Percentiles rank a stretch among this genome's conserved stretches.
Evolutionary conservation across 2,888 invertebrate genomes (phyloP).

Genomic region (Thyatira batis): DNA sequence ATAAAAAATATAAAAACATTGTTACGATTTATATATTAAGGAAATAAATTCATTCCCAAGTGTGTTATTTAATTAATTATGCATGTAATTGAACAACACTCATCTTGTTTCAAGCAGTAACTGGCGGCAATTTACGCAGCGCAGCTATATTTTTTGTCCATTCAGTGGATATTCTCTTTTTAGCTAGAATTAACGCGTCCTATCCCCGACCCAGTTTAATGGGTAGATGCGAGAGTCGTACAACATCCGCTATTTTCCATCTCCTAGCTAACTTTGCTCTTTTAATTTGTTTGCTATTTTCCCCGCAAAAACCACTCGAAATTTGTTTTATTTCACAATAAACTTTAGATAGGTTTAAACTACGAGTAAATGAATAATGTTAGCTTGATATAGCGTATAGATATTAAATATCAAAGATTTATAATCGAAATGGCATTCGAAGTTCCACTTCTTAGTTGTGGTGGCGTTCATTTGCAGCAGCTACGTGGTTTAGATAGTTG

Average conservation of each 20-base stretch:
- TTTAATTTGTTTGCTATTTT: slow-evolving; percentile 27
- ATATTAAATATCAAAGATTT: neutral
- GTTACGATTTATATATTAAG: neutral
- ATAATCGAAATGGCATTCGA: neutral
- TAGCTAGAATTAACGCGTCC: slow-evolving; percentile 51
- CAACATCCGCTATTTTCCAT: slow-evolving; percentile 64
- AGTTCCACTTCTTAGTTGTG: neutral
- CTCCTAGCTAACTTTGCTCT: slow-evolving; percentile 49
- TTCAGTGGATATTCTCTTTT: slow-evolving; percentile 54
- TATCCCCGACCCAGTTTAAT: slow-evolving; percentile 56
- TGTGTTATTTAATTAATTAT: neutral
- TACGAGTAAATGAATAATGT: no score
- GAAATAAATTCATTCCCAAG: neutral
- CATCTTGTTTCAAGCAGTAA: slow-evolving; percentile 41
- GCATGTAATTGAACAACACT: slow-evolving; percentile 31
- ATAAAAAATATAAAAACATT: neutral
- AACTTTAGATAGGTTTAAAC: no score
- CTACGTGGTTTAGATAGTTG: slow-evolving; percentile 44
- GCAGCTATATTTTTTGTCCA: slow-evolving; percentile 45
- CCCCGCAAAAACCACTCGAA: slow-evolving; percentile 21
- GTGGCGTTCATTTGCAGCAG: slow-evolving; percentile 24
- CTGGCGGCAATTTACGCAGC: slow-evolving; percentile 43
- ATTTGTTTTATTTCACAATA: neutral
- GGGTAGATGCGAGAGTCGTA: slow-evolving; percentile 52
- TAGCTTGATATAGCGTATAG: neutral